Evolutionary conservation across 2,797 vertebrate species (phyloP), one percentile per base, ranked within the genome.

Genomic region (Astyanax mexicanus): DNA sequence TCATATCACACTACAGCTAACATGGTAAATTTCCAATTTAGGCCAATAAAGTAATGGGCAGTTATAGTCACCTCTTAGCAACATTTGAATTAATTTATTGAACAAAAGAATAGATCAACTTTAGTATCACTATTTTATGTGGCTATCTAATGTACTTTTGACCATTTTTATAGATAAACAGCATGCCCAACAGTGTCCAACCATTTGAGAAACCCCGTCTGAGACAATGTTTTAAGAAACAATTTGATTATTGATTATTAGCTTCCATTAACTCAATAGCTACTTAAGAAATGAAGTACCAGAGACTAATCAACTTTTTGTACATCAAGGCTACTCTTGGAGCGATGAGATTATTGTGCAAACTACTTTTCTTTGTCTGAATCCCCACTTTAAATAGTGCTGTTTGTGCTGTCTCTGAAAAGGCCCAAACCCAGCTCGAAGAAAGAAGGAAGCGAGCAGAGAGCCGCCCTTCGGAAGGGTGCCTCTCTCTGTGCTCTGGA

Each of bases 381-480:
- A 27, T 12, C 52, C 51, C 6, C 1, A 3, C 47, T 27, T 54
- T 40, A 12, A 40, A 23, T 13, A 66, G 42, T 44, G 6, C 25
- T 10, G 8, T 29, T 9, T 19, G 35, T 44, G 47, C 44, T 55
- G 12, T n/a, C 29, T 27, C 15, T 15, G 11, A 52, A 21, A 69
- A 69, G 21, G 25, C n/a, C 47, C 45, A 69, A 51, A 35, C 42
- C 67, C 17, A 68, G 40, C 61, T 72, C 57, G 44, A 70, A 60
- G 44, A 35, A 70, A 60, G 44, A 35, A 74, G 68, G 72, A 78
- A 57, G 58, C 10, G 23, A 79, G 21, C 49, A 29, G 49, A 58
- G 75, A 67, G 62, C 52, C 80, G 55, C 78, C 84, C 77, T 76
- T 75, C 77, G 80, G 84, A 82, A 81, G 82, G 80, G 82, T 78